Evolutionary conservation across 2,113 vertebrate genomes (phyloP), one percentile per base, ranked within the genome.

Genomic region (Solea senegalensis): DNA sequence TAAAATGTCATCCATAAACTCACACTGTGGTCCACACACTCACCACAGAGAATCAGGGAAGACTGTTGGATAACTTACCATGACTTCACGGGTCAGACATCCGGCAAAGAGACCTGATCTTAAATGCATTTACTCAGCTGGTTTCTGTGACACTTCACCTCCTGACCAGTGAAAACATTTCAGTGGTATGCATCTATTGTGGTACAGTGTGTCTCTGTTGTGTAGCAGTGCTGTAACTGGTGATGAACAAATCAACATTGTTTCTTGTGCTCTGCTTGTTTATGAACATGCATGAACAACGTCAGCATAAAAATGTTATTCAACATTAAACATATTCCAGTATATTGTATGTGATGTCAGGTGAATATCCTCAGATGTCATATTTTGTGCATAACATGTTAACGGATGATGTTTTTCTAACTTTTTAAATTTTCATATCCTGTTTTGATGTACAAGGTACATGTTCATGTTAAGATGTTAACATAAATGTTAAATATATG

Each of bases 1-100:
- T 99, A 57, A 96, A 51, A 4, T 39, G 3, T 56, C 66, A 15
- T 56, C 27, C 45, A 54, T 49, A 62, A 9, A 54, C 65, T 54
- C 39, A 66, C 26, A 13, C 65, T 43, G 66, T 46, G 69, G 48
- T 50, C 43, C 27, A 27, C 21, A 51, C 55, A 69, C 11, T 49
- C 27, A 1, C 67, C 68, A 49, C 66, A 3, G 72, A 78, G 10
- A 80, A 74, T 84, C 82, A 74, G 63, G 70, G 57, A 49, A 65
- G 43, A 82, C 78, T 61, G 28, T 28, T 48, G 45, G 72, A 65
- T 62, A 49, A 80, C 44, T 76, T 15, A 60, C 56, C 28, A 53
- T 74, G 68, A 76, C 58, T 53, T 78, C 48, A 75, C 64, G 50
- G 39, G n/a, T 72, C 50, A 72, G 70, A 65, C 65, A n/a, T 75